Evolutionary conservation across 2,888 invertebrate species (phyloP), one percentile per base, ranked within the genome.

Genomic region (Dicycla oo): DNA sequence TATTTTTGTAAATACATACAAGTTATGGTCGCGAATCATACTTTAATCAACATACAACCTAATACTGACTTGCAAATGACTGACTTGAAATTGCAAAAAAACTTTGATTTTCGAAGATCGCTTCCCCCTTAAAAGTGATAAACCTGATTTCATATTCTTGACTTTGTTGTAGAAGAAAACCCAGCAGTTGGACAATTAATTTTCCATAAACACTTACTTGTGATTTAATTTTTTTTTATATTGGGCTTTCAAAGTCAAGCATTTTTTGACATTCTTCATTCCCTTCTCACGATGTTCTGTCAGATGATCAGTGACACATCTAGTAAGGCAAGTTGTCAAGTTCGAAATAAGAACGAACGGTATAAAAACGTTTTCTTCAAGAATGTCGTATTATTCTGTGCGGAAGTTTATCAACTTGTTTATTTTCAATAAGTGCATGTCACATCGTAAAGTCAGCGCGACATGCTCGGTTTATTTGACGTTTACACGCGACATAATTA

Each of bases 311-410:
- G 43, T 60, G 66, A 66, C 53, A 63, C 30, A 56, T 47, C 60
- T 64, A 72, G 53, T 66, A 69, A 74, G 63, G 69, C 63, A 69
- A 54, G 56, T 65, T 73, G 30, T 74, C 45, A 78, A 67, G 34
- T 67, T 75, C 20, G 30, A 20, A 63, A 69, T 58, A 70, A 67
- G 47, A 70, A 63, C 51, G 38, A 73, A 73, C 80, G 63, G 68
- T 78, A 74, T 56, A 81, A 70, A 69, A 73, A 78, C 68, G 69
- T 81, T 81, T 75, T 79, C 67, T 80, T 67, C 26, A 65, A 61
- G 68, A 81, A 73, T 65, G 65, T 75, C 78, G 70, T 81, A 81
- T 78, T n/a, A 78, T 81, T 72, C 23, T 47, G 57, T 45, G 67
- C 67, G 67, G 69, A 68, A 81, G 47, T 69, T 73, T 73, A 70